Evolutionary conservation across 2,113 vertebrate species (phyloP).

Genomic region (Austrofundulus limnaeus): DNA sequence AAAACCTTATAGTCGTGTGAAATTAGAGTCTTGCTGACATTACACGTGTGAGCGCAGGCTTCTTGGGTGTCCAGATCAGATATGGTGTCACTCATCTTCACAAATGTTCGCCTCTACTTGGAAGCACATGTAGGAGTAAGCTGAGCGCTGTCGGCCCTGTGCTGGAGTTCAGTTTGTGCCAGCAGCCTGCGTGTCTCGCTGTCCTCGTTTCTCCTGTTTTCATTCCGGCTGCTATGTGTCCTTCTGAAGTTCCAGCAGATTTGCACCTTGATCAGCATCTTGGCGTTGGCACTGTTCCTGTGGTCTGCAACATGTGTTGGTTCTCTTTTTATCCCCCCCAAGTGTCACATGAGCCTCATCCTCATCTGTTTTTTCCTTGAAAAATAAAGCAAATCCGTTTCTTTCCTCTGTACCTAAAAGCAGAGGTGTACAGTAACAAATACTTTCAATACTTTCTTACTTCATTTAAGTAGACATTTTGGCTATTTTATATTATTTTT

Average conservation of each 20-base stretch:
- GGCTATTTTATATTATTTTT: background rate
- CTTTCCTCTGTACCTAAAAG: background rate
- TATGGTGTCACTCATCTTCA: slow-evolving; percentile 13
- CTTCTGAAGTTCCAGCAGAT: slow-evolving; percentile 41
- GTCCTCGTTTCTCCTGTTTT: slow-evolving; percentile 45
- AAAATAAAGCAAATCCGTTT: slow-evolving; percentile 25
- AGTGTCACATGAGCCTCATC: slow-evolving; percentile 42
- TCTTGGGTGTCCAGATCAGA: slow-evolving; percentile 7
- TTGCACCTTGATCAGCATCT: slow-evolving; percentile 65
- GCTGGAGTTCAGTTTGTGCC: background rate
- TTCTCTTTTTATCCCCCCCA: slow-evolving; percentile 25
- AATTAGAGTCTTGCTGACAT: slow-evolving; percentile 24
- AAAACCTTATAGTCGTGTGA: slow-evolving; percentile 6
- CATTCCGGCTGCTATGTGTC: slow-evolving; percentile 44
- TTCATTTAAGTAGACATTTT: no score
- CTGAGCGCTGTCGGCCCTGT: background rate
- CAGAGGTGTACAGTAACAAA: no score
- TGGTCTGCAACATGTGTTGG: slow-evolving; percentile 60
- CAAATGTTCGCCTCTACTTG: slow-evolving; percentile 11
- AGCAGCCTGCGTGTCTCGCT: slow-evolving; percentile 4
- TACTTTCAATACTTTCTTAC: no score
- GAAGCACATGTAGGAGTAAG: slow-evolving; percentile 2
- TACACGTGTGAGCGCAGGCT: slow-evolving; percentile 7
- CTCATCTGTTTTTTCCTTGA: slow-evolving; percentile 24
- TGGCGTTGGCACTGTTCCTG: slow-evolving; percentile 57